A percentile compares a stretch with the other conserved stretches of the same genome.
Evolutionary conservation across 2,888 invertebrate species (phyloP).

Genomic region (Lithophane ornitopus): DNA sequence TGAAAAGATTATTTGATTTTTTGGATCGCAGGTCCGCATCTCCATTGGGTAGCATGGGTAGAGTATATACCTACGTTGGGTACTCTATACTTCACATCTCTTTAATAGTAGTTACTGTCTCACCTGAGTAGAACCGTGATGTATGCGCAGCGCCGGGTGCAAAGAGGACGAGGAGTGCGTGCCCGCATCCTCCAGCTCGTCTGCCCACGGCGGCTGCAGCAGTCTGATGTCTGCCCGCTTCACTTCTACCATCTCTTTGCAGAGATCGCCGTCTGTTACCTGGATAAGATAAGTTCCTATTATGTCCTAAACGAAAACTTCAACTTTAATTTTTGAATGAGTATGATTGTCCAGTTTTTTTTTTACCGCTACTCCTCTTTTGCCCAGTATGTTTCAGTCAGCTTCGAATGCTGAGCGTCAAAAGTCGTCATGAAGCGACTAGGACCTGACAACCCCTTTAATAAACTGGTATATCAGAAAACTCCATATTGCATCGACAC

Average conservation of each 20-base stretch:
- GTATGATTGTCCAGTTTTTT: no score
- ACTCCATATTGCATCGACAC: neutral
- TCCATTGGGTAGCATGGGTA: no score
- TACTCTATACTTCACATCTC: constrained; percentile 87
- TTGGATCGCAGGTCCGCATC: neutral
- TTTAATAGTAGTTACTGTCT: constrained; percentile 68
- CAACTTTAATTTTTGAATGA: neutral
- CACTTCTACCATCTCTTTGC: constrained; percentile 91
- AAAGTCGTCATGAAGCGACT: neutral
- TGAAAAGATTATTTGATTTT: neutral
- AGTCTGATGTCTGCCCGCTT: constrained; percentile 97
- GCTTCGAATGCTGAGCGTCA: neutral
- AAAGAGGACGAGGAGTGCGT: constrained; percentile 79
- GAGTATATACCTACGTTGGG: no score
- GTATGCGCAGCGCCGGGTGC: constrained; percentile 80
- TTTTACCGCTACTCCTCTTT: no score
- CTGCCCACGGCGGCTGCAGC: constrained; percentile 98
- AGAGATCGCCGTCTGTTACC: constrained; percentile 90
- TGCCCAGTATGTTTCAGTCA: neutral
- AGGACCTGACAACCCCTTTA: neutral
- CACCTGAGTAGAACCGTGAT: constrained; percentile 81
- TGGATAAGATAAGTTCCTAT: constrained; percentile 73
- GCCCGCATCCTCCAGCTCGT: constrained; percentile 95
- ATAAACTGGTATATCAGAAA: neutral
- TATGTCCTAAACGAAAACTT: neutral